Evolutionary conservation across 2,113 vertebrate genomes (phyloP).

Genomic region (Odobenus rosmarus): DNA sequence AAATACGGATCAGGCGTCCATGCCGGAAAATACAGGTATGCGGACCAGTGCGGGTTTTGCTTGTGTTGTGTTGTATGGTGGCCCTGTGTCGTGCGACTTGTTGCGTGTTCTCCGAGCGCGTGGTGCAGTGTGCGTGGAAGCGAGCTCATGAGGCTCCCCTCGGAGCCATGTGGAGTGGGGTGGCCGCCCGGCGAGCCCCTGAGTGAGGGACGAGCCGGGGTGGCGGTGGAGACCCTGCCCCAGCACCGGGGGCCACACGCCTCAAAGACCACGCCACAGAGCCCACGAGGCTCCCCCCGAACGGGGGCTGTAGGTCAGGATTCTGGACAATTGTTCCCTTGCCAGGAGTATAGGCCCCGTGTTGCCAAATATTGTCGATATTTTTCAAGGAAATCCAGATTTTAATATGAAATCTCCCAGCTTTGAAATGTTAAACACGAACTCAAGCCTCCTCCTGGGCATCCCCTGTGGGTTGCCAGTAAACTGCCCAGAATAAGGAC

Average conservation of each 20-base stretch:
- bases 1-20: slow-evolving; percentile 97
- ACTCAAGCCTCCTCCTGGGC: neutral
- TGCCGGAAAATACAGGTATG: slow-evolving; percentile 98
- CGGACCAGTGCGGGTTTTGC: neutral
- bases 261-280: neutral
- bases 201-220: neutral
- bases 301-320: neutral
- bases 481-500: neutral
- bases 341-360: neutral
- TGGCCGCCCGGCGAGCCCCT: neutral
- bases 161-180: neutral
- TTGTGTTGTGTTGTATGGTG: neutral
- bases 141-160: neutral
- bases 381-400: slow-evolving; percentile 12
- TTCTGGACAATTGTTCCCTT: neutral
- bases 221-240: fast-evolving
- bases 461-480: neutral
- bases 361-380: neutral
- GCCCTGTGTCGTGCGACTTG: fast-evolving
- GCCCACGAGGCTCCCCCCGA: fast-evolving
- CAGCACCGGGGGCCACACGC: neutral
- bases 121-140: neutral
- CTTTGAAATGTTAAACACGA: neutral
- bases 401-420: neutral
- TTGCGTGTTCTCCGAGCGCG: neutral